Percentiles rank a stretch among this genome's conserved stretches.
These are phyloP conservation scores for Prinia subflava DNA, from an alignment of 2,113 vertebrate species.

Conservation along the genomic window DNA sequence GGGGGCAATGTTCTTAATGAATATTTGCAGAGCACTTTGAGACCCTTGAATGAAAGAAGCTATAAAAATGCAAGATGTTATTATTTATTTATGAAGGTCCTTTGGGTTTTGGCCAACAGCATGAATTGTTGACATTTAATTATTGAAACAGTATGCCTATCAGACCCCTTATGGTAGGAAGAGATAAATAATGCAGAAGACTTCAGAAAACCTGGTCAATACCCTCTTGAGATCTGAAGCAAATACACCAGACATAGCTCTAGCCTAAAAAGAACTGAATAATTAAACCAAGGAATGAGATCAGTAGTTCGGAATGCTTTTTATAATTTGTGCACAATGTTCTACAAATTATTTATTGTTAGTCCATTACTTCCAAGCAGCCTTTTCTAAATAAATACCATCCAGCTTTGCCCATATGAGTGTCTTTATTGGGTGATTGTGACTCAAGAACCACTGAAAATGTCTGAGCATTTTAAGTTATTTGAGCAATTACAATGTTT, in stretches of 20 bases:
- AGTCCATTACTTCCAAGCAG: not conserved
- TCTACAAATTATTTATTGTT: slow-evolving; percentile 40
- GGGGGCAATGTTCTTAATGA: not conserved
- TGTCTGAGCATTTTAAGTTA: not conserved
- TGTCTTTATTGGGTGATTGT: not conserved
- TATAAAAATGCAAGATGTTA: slow-evolving; percentile 53
- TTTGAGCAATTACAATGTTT: not conserved
- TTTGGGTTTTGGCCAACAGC: slow-evolving; percentile 60
- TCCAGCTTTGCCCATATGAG: not conserved
- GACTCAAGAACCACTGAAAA: not conserved
- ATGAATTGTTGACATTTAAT: slow-evolving; percentile 73
- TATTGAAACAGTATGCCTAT: slow-evolving; percentile 66
- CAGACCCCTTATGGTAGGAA: slow-evolving; percentile 59
- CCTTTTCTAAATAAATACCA: not conserved
- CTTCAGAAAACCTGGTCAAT: slow-evolving; percentile 66
- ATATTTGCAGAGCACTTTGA: slow-evolving; percentile 10
- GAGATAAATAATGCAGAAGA: slow-evolving; percentile 69
- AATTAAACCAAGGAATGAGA: slow-evolving; percentile 60
- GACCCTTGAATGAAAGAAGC: slow-evolving; percentile 49
- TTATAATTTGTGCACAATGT: not conserved
- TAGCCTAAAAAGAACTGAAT: slow-evolving; percentile 52
- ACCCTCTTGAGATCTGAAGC: slow-evolving; percentile 45
- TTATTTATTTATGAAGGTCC: slow-evolving; percentile 63
- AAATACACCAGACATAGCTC: slow-evolving; percentile 42
- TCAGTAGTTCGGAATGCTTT: slow-evolving; percentile 36